Evolutionary conservation across 2,797 vertebrate species (phyloP).

Genomic region (Enteromius treurensis): DNA sequence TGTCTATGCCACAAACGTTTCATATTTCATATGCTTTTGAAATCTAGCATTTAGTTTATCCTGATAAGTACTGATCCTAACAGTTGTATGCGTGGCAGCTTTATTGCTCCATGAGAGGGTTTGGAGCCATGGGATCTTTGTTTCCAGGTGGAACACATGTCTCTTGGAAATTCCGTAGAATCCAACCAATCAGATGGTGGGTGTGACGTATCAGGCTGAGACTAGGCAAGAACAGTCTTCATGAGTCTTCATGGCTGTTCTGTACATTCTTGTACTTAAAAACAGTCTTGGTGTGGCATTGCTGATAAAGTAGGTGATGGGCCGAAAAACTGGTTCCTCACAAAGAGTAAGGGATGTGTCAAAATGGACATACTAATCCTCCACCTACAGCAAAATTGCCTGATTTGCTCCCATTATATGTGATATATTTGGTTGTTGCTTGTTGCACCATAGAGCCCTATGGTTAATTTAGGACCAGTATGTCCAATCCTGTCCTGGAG

Average conservation of each 20-base stretch:
- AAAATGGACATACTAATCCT: background rate
- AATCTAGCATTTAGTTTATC: background rate
- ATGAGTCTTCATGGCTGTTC: background rate
- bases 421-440: conserved; percentile 1
- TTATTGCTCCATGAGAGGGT: background rate
- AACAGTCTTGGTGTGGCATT: background rate
- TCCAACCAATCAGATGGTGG: background rate
- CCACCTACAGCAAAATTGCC: background rate
- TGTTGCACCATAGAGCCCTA: background rate
- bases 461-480: background rate
- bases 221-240: background rate
- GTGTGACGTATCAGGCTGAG: background rate
- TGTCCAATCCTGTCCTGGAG: background rate
- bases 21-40: background rate
- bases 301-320: background rate
- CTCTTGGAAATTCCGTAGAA: background rate
- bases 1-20: background rate
- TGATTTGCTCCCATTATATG: background rate
- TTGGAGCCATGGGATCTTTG: background rate
- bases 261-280: background rate
- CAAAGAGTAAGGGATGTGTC: background rate
- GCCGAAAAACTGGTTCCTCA: background rate
- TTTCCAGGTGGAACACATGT: background rate
- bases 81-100: background rate
- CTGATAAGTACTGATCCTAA: background rate